These are phyloP conservation scores for Ceyx cyanopectus DNA, from an alignment of 2,113 vertebrate species.

Conservation along the genomic window DNA sequence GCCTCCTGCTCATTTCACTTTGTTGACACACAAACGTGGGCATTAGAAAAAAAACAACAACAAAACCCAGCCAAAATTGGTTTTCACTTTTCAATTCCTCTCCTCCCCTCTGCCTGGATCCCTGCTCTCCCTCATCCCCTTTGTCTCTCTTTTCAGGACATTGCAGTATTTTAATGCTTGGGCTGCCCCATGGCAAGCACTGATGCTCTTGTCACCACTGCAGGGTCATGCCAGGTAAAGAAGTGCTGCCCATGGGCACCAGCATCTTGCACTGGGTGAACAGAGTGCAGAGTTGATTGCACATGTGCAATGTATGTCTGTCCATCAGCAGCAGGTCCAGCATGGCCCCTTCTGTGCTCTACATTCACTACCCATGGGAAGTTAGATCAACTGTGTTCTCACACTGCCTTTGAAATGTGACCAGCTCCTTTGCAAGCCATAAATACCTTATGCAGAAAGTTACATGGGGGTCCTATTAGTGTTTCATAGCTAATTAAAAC, in stretches of 20 bases:
- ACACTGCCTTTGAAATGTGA: neutral
- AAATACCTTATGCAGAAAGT: neutral
- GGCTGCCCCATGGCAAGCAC: neutral
- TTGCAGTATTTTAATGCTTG: neutral
- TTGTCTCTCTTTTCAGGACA: neutral
- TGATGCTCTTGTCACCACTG: rapidly evolving
- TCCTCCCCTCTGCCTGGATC: neutral
- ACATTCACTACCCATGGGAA: rapidly evolving
- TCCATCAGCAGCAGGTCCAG: neutral
- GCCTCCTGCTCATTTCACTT: slow-evolving; percentile 43
- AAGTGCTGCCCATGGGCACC: neutral
- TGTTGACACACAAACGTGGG: neutral
- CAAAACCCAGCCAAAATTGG: rapidly evolving
- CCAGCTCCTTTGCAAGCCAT: neutral
- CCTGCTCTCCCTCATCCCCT: neutral
- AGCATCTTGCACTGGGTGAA: rapidly evolving
- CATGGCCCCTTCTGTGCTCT: neutral
- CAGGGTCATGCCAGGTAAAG: neutral
- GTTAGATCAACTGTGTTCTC: neutral
- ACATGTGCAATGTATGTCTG: rapidly evolving
- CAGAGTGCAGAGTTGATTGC: neutral
- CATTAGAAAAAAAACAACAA: neutral
- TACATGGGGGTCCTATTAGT: neutral
- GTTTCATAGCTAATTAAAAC: neutral
- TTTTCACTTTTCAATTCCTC: neutral